These are phyloP conservation scores for Osmerus mordax DNA, from an alignment of 2,113 vertebrate species.

Conservation along the genomic window DNA sequence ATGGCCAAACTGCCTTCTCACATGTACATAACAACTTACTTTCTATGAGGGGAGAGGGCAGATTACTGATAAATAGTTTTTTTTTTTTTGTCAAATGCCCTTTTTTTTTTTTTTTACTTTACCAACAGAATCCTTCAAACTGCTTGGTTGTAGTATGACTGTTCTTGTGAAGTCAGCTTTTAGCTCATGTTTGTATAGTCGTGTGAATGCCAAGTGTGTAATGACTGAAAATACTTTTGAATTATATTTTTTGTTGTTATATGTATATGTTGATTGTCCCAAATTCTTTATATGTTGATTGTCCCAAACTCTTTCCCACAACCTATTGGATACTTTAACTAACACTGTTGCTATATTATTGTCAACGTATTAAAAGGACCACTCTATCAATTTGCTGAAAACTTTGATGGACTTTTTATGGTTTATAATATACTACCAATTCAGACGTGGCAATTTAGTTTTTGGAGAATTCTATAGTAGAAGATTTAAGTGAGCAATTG, in stretches of 20 bases:
- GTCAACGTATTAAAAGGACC: slow-evolving; percentile 67
- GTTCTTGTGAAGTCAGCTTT: slow-evolving; percentile 41
- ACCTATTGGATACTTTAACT: slow-evolving; percentile 63
- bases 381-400: slow-evolving; percentile 58
- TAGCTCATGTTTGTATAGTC: slow-evolving; percentile 37
- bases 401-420: slow-evolving; percentile 30
- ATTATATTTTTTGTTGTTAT: slow-evolving; percentile 51
- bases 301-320: slow-evolving; percentile 61
- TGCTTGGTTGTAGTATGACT: slow-evolving; percentile 38
- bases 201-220: slow-evolving; percentile 44
- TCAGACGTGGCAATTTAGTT: slow-evolving; percentile 17
- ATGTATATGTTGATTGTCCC: slow-evolving; percentile 67
- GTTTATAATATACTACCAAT: slow-evolving; percentile 22
- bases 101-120: slow-evolving; percentile 43
- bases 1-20: slow-evolving; percentile 66
- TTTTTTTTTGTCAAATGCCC: slow-evolving; percentile 50
- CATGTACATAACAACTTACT: slow-evolving; percentile 48
- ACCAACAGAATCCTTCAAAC: slow-evolving; percentile 54
- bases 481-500: slow-evolving; percentile 31
- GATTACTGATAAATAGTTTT: slow-evolving; percentile 27
- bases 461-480: slow-evolving; percentile 14
- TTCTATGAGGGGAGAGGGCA: slow-evolving; percentile 33
- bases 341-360: slow-evolving; percentile 61
- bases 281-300: slow-evolving; percentile 64
- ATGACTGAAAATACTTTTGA: slow-evolving; percentile 42